Evolutionary conservation across 2,797 vertebrate genomes (phyloP).

Genomic region (Megalops cyprinoides): DNA sequence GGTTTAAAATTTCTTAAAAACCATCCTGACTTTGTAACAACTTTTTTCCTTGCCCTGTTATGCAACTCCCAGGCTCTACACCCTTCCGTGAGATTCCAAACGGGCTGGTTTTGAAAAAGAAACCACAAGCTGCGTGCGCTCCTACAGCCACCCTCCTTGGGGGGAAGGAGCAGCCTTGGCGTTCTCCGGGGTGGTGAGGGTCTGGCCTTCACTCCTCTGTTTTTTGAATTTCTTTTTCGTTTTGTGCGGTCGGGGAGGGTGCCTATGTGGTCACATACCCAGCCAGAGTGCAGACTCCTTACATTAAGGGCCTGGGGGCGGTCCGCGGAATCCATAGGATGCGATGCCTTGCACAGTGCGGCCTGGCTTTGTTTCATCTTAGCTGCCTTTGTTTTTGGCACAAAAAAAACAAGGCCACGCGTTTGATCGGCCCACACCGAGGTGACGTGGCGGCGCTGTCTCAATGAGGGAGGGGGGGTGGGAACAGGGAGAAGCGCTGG

Average conservation of each 20-base stretch:
- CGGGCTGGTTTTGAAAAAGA: conserved; percentile 59
- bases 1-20: background rate
- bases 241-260: conserved; percentile 54
- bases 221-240: conserved; percentile 28
- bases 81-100: conserved; percentile 61
- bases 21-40: background rate
- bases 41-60: conserved; percentile 48
- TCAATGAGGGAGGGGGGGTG: conserved; percentile 43
- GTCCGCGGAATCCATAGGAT: too few species aligned
- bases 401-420: background rate
- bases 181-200: conserved; percentile 51
- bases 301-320: conserved; percentile 50
- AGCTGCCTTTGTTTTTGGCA: conserved; percentile 52
- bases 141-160: conserved; percentile 56
- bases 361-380: conserved; percentile 58
- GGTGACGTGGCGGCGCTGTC: background rate
- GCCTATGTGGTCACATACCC: conserved; percentile 51
- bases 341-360: conserved; percentile 41
- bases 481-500: too few species aligned
- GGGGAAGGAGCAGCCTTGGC: conserved; percentile 57
- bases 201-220: conserved; percentile 35
- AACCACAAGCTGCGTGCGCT: conserved; percentile 63
- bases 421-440: conserved; percentile 15
- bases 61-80: conserved; percentile 60
- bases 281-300: conserved; percentile 1